Evolutionary conservation across 2,888 invertebrate species (phyloP), one percentile per base, ranked within the genome.

Genomic region (Tinea pellionella): DNA sequence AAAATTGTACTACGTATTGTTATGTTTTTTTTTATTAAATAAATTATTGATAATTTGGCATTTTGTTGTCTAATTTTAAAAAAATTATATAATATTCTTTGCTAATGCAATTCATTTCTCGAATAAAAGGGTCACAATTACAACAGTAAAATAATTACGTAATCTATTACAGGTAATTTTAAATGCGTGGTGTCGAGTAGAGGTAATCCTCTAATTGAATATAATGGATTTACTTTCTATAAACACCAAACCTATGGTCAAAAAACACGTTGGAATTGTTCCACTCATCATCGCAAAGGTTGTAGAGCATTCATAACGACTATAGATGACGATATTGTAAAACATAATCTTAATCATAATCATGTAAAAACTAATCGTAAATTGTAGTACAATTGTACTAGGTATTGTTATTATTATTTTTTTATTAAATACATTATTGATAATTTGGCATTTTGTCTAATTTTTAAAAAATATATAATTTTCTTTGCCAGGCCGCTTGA

Each of bases 291-390:
- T 15, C 2, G 9, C 13, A 6, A 47, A 16, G 59, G 61, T n/a
- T 61, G 61, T 47, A 51, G 37, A 37, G 51, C 59, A 13, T 12
- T 18, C 2, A 16, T 61, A 12, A 16, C 37, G 19, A 59, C 59
- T 11, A 30, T 32, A 1, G 53, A 61, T 13, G 59, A 61, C 12
- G 29, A 56, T 8, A 63, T 64, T 16, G 43, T 47, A 4, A n/a
- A 15, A 47, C 6, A 6, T 2, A 47, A 47, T 16, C 2, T 15
- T 4, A 47, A 15, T 6, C 47, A 47, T 62, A 29, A 15, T 32
- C 15, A 47, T 55, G 6, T 3, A 24, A 24, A 6, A 24, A 24
- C 3, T 24, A 24, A 24, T 3, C 24, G 24, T n/a, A n/a, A n/a
- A n/a, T n/a, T n/a, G n/a, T n/a, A n/a, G n/a, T n/a, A n/a, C n/a